A percentile compares a stretch with the other conserved stretches of the same genome.
phyloP scores from a whole-genome alignment of 2,888 invertebrate genomes.

The Exephanes ischioxanthus region DNA sequence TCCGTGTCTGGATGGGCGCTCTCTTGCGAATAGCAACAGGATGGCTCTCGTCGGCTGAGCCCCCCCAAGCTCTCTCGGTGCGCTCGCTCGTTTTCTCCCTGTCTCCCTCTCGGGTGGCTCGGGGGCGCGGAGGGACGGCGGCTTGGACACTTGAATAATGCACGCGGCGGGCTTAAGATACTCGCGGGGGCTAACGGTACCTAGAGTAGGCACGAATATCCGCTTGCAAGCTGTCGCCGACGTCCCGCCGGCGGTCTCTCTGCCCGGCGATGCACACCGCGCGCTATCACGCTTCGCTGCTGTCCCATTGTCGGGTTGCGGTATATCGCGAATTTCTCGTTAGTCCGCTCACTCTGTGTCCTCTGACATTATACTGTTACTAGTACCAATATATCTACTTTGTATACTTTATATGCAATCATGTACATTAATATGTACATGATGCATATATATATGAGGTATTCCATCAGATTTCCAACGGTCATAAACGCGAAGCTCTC shows the following conservation, averaged over 20 bases:
- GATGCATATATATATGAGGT: neutral
- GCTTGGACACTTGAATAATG: slow-evolving; percentile 65
- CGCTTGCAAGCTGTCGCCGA: slow-evolving; percentile 82
- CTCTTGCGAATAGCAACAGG: slow-evolving; percentile 49
- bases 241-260: slow-evolving; percentile 53
- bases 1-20: slow-evolving; percentile 40
- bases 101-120: slow-evolving; percentile 31
- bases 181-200: slow-evolving; percentile 78
- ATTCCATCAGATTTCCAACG: too few relatives aligned
- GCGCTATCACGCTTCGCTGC: slow-evolving; percentile 17
- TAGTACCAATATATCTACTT: neutral
- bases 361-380: neutral
- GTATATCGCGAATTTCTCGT: slow-evolving; percentile 72
- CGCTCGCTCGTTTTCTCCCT: slow-evolving; percentile 12
- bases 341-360: slow-evolving; percentile 47
- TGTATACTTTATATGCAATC: neutral
- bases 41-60: slow-evolving; percentile 35
- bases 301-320: slow-evolving; percentile 72
- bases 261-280: slow-evolving; percentile 17
- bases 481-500: too few relatives aligned
- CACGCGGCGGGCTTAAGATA: slow-evolving; percentile 61
- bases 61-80: slow-evolving; percentile 9
- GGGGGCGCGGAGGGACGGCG: slow-evolving; percentile 67
- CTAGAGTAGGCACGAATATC: slow-evolving; percentile 81
- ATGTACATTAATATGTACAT: neutral